Base-by-base conservation (phyloP, 2,888 invertebrate genomes). In the Agriotes lineatus region DNA sequence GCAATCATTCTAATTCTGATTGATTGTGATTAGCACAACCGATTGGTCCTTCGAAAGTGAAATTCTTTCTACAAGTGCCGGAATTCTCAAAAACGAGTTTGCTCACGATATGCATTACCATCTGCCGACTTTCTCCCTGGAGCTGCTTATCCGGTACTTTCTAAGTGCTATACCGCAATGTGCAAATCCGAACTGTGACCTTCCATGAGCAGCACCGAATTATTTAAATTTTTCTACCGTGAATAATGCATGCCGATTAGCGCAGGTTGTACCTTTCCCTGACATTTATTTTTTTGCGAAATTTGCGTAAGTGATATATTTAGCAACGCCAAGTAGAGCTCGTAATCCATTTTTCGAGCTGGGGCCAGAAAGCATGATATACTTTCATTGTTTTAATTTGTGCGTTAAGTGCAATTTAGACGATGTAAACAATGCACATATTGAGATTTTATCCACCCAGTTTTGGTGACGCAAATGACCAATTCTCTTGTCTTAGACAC, bases 41-140 rank as follows among this genome's bases (percentile, higher is more conserved):
- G 25, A 9, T 33, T 33, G 18, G 33, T 33, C 33, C 52, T 9
- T 33, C 16, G 50, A 54, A 62, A 62, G 62, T 62, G 62, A 62
- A 62, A 62, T 19, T 54, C 50, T 25, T 25, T 19, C 33, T 18
- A 30, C 12, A 62, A 33, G 14, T 37, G 22, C 44, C 30, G 59
- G 33, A 54, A 54, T 62, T 52, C 25, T 62, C 62, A 62, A 62
- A 62, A 62, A 62, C 54, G 18, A 30, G 61, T 42, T 61, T 54
- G 30, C 42, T 52, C 25, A 30, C 35, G 37, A 52, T 35, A 42
- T 30, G 39, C 30, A 44, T 12, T 54, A 54, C 20, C 62, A 62
- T 62, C 62, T 62, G 62, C 61, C 20, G 12, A 62, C 62, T 62
- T 62, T 62, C 62, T 42, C 62, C 14, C n/a, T 30, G 19, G 22